A percentile compares a stretch with the other conserved stretches of the same genome.
Conservation (phyloP, 2,888 invertebrate species). For the Ceraclea dissimilis region DNA sequence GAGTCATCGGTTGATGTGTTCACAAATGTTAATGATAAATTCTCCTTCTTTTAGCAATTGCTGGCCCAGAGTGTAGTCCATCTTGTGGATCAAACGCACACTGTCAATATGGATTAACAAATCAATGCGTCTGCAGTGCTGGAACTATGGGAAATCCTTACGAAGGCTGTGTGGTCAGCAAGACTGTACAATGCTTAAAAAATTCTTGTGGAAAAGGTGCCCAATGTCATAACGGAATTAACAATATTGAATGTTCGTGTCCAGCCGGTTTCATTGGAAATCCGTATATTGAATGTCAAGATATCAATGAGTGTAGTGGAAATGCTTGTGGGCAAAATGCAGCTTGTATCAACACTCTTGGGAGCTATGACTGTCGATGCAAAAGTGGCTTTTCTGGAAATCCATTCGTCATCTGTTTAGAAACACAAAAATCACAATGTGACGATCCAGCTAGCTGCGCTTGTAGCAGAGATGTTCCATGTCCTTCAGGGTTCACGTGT, state of each 20-base stretch:
- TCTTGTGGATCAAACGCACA: conserved; percentile 76
- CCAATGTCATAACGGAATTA: conserved; percentile 67
- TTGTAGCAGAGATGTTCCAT: conserved; percentile 63
- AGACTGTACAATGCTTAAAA: conserved; percentile 62
- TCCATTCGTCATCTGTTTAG: conserved; percentile 76
- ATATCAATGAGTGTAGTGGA: conserved; percentile 74
- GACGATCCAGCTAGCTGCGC: conserved; percentile 60
- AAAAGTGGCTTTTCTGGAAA: conserved; percentile 78
- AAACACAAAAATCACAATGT: conserved; percentile 62
- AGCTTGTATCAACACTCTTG: conserved; percentile 82
- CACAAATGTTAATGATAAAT: neutral
- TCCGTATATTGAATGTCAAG: conserved; percentile 77
- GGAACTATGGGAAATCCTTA: conserved; percentile 85
- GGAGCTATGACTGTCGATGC: conserved; percentile 85
- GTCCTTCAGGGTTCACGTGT: conserved; percentile 71
- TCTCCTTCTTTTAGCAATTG: conserved; percentile 53
- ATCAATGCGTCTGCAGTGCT: conserved; percentile 75
- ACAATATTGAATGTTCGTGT: conserved; percentile 73
- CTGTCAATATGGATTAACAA: conserved; percentile 71
- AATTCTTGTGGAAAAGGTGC: conserved; percentile 72
- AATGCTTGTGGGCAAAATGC: conserved; percentile 80
- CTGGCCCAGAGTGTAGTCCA: conserved; percentile 73
- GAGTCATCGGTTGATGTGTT: too few relatives aligned
- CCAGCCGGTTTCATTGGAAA: conserved; percentile 79
- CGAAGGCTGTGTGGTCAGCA: conserved; percentile 64